A percentile compares a stretch with the other conserved stretches of the same genome.
Conservation (phyloP, 2,888 invertebrate species). For the Ectobius pallidus region DNA sequence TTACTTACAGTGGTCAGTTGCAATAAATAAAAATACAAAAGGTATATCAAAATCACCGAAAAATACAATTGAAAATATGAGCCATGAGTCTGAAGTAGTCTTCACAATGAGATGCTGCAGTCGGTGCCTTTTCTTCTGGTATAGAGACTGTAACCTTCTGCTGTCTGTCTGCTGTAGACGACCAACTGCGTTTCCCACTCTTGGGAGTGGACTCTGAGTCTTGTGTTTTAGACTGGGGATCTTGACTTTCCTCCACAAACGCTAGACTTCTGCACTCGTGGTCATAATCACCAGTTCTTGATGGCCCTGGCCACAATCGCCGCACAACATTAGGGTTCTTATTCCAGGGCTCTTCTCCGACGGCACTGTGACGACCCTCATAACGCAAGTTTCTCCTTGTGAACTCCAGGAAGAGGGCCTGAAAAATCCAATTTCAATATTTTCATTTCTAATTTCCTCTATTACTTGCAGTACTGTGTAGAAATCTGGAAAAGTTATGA, state of each 20-base stretch:
- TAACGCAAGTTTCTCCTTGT: background rate
- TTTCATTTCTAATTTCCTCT: no score
- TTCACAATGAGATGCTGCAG: no score
- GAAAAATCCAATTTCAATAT: background rate
- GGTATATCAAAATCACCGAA: no score
- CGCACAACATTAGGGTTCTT: background rate
- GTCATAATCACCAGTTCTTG: no score
- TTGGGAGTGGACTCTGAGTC: background rate
- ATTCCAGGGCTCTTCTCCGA: background rate
- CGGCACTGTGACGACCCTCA: background rate
- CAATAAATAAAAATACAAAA: no score
- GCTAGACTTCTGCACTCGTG: no score
- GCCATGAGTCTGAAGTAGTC: constrained; percentile 12
- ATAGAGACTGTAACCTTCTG: background rate
- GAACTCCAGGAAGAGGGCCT: constrained; percentile 15
- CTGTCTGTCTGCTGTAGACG: background rate
- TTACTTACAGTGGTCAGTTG: no score
- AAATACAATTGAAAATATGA: constrained; percentile 14
- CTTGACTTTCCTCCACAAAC: no score
- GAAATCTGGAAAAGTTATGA: no score
- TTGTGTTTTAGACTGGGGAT: background rate
- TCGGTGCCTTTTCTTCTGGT: background rate
- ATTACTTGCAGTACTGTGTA: no score
- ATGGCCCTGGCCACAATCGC: background rate
- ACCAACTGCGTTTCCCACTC: constrained; percentile 3